A percentile compares a stretch with the other conserved stretches of the same genome.
Evolutionary conservation across 2,113 vertebrate species (phyloP).

Genomic region (Gila orcuttii): DNA sequence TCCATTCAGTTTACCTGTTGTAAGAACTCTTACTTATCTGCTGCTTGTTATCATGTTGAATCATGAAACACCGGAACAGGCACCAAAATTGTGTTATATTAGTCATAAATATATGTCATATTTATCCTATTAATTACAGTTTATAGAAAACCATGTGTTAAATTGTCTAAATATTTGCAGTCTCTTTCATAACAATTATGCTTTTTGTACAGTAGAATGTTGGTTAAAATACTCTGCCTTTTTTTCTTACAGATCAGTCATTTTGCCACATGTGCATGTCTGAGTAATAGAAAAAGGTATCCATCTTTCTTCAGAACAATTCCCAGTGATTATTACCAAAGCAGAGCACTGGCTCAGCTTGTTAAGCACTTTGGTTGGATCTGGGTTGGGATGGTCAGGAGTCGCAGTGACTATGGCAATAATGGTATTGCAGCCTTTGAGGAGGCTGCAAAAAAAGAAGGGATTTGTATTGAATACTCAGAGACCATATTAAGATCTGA

Average conservation of each 20-base stretch:
- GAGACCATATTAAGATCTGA: constrained; percentile 70
- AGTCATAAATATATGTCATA: neutral
- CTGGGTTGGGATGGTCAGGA: constrained; percentile 63
- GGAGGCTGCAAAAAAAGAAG: constrained; percentile 51
- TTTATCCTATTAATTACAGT: too few species aligned
- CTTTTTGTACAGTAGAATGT: neutral
- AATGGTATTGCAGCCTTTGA: constrained; percentile 60
- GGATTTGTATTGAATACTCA: constrained; percentile 73
- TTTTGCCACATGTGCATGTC: constrained; percentile 64
- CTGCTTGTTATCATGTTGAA: neutral
- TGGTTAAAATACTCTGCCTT: neutral
- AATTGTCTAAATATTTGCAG: neutral
- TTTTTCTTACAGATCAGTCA: constrained; percentile 62
- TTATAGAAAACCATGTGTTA: neutral
- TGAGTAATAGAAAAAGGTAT: constrained; percentile 59
- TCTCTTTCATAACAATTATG: neutral
- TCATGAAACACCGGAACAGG: too few species aligned
- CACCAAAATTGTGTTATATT: too few species aligned
- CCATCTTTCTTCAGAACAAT: constrained; percentile 64
- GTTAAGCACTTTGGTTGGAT: constrained; percentile 65
- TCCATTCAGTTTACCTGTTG: constrained; percentile 63
- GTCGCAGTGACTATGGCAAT: constrained; percentile 64
- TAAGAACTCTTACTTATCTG: constrained; percentile 33
- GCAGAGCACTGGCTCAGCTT: constrained; percentile 62
- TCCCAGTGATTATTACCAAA: constrained; percentile 66